Conservation (phyloP, 2,888 invertebrate species). For the Hydropsyche betteni region DNA sequence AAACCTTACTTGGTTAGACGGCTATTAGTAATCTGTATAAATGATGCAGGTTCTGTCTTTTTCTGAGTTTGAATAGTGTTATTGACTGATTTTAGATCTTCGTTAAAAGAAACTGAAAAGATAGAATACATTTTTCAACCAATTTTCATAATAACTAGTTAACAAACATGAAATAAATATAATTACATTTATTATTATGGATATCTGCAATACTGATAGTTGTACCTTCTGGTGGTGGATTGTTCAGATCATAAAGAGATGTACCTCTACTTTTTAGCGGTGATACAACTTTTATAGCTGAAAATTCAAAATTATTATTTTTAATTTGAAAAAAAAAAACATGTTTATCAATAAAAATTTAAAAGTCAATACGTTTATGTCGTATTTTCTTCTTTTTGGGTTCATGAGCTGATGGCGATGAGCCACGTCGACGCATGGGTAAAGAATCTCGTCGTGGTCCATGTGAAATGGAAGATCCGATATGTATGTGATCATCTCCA, state of each 20-base stretch:
- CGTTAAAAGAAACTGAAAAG: slow-evolving; percentile 28
- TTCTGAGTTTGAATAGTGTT: slow-evolving; percentile 17
- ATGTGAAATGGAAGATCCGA: slow-evolving; percentile 25
- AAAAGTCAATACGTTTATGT: slow-evolving; percentile 25
- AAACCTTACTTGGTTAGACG: slow-evolving; percentile 45
- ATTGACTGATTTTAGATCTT: slow-evolving; percentile 3
- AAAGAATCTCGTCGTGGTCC: slow-evolving; percentile 54
- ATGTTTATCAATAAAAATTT: slow-evolving; percentile 13
- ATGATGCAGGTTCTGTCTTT: slow-evolving; percentile 42
- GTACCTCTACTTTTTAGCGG: slow-evolving; percentile 49
- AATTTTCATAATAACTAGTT: not conserved
- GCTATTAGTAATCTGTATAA: slow-evolving; percentile 49
- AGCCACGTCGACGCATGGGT: slow-evolving; percentile 35
- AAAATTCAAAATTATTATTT: not conserved
- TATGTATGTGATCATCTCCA: not conserved
- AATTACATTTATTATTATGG: slow-evolving; percentile 35
- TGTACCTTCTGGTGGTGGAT: slow-evolving; percentile 50
- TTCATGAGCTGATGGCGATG: slow-evolving; percentile 34
- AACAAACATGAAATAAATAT: not conserved
- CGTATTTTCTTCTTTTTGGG: slow-evolving; percentile 22
- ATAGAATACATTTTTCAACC: not conserved
- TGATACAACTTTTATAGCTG: slow-evolving; percentile 44
- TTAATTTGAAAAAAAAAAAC: not conserved
- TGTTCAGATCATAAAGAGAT: slow-evolving; percentile 48
- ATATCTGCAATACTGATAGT: slow-evolving; percentile 48